Base-by-base conservation (phyloP, 2,113 vertebrate species). In the Pterocles burchelli region DNA sequence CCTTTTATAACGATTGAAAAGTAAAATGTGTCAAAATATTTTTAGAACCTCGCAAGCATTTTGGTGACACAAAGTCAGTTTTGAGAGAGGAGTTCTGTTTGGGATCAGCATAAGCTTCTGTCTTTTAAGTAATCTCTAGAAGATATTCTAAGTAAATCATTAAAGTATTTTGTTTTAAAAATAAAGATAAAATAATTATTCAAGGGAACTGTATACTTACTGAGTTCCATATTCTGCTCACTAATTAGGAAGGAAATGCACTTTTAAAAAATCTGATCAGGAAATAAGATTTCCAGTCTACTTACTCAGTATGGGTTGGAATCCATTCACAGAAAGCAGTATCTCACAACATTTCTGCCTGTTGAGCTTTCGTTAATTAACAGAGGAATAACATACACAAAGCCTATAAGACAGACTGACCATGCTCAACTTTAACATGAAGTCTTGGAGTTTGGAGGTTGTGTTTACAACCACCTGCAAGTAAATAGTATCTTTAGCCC, bases 1-100 rank as follows among this genome's bases (percentile, higher is more conserved):
- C 54, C 33, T 52, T 94, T 90, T 76, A 54, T 79, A 91, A 85
- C 0, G 14, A 94, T 29, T 75, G 67, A 78, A 94, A 87, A 90
- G 38, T 73, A 94, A 94, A 96, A 95, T 55, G 49, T 96, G 94
- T 96, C 96, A 97, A 97, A 97, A 97, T 97, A 97, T 97, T 97
- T 95, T 92, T 93, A 91, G 95, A 96, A 91, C 90, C 84, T 73
- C 1, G 0, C 54, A 74, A 94, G 82, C 82, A 95, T 93, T 94
- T 97, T 77, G 75, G 55, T 95, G 95, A 97, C 93, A 96, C 59
- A 85, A 88, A 91, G 67, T 88, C 91, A 88, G 26, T 91, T 95
- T 96, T 86, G 75, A 90, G 82, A 92, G 65, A 73, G 67, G 9
- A 83, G 76, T 43, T 90, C 29, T 90, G 48, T 74, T 93, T 77